phyloP scores from a whole-genome alignment of 2,797 vertebrate genomes.

The Telmatherina bonti region DNA sequence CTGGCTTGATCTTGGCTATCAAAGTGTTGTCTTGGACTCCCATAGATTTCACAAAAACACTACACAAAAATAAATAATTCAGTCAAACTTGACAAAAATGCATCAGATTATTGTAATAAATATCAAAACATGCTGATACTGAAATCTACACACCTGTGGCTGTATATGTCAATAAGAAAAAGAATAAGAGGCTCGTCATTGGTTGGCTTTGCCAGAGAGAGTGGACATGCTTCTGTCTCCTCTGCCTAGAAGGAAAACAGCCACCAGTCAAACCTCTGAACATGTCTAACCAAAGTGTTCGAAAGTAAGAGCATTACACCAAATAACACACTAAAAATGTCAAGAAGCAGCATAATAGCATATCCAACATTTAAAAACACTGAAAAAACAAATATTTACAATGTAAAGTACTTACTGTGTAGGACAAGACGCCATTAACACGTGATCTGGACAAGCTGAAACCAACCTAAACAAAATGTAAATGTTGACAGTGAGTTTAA shows the following conservation, averaged over 20 bases:
- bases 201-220: conserved; percentile 34
- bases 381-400: neutral
- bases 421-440: conserved; percentile 80
- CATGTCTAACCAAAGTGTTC: neutral
- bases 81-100: neutral
- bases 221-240: conserved; percentile 70
- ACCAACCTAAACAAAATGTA: conserved; percentile 77
- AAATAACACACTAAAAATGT: neutral
- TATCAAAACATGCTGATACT: neutral
- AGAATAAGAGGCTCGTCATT: conserved; percentile 75
- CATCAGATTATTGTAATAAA: neutral
- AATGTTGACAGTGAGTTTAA: conserved; percentile 6
- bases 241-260: conserved; percentile 63
- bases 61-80: conserved; percentile 42
- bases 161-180: conserved; percentile 78
- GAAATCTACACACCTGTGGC: conserved; percentile 66
- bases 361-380: neutral
- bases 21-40: conserved; percentile 67
- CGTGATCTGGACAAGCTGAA: conserved; percentile 85
- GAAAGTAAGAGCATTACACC: neutral
- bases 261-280: neutral
- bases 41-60: conserved; percentile 62
- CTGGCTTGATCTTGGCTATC: conserved; percentile 28
- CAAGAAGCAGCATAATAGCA: neutral
- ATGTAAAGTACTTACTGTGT: conserved; percentile 81